A percentile compares a stretch with the other conserved stretches of the same genome.
These are phyloP conservation scores for Mamestra brassicae DNA, from an alignment of 2,888 invertebrate genomes.

Conservation along the genomic window DNA sequence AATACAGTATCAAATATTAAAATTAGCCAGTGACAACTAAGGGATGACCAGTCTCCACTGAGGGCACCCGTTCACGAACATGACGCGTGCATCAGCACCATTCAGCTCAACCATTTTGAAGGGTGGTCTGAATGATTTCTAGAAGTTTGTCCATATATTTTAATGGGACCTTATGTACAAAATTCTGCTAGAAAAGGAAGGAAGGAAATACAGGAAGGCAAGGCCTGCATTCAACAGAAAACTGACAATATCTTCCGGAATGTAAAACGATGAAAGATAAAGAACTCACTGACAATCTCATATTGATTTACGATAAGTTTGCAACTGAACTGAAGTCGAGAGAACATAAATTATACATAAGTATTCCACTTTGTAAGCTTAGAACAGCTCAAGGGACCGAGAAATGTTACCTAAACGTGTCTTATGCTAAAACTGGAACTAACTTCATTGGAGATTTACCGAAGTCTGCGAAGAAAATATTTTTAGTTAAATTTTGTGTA, in stretches of 20 bases:
- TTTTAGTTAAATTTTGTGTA: background rate
- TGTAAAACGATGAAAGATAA: constrained; percentile 1
- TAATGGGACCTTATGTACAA: background rate
- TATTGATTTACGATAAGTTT: constrained; percentile 44
- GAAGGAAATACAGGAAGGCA: background rate
- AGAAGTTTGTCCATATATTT: no score
- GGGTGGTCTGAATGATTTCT: no score
- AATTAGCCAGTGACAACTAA: no score
- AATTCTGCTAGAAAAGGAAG: background rate
- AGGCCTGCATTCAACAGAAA: background rate
- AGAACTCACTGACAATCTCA: background rate
- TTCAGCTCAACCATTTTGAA: no score
- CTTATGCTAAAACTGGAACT: constrained; percentile 33
- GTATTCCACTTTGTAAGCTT: constrained; percentile 47
- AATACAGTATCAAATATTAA: no score
- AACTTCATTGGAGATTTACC: constrained; percentile 16
- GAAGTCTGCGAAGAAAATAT: background rate
- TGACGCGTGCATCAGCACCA: no score
- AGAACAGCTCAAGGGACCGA: constrained; percentile 22
- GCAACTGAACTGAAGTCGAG: constrained; percentile 17
- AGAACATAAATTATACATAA: constrained; percentile 52
- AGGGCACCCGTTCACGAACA: no score
- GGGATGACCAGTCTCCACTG: no score
- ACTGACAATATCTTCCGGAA: background rate
- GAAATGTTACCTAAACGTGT: constrained; percentile 30